phyloP scores from a whole-genome alignment of 2,888 invertebrate species.

The Sphaerophoria taeniata region DNA sequence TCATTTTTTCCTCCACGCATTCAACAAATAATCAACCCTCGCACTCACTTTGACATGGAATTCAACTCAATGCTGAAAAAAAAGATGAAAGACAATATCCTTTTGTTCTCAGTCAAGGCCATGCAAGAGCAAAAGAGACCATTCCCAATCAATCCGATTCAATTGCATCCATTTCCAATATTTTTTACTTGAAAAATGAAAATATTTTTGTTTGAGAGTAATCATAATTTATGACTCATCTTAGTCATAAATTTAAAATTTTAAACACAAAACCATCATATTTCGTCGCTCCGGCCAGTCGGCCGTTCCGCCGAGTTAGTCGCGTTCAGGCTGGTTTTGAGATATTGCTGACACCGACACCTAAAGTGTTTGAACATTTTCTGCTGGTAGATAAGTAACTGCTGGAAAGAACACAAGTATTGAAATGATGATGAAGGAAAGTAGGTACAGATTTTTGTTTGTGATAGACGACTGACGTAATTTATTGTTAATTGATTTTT shows the following conservation, averaged over 20 bases:
- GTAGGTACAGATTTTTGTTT: conserved; percentile 18
- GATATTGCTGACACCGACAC: conserved; percentile 50
- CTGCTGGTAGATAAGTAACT: conserved; percentile 24
- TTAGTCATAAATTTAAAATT: conserved; percentile 64
- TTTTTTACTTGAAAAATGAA: conserved; percentile 26
- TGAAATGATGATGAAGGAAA: conserved; percentile 6
- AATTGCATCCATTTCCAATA: conserved; percentile 66
- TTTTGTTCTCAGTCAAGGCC: not conserved
- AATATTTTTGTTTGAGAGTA: conserved; percentile 40
- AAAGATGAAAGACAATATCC: not conserved
- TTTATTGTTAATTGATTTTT: conserved; percentile 74
- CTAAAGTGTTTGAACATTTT: conserved; percentile 37
- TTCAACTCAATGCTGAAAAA: not conserved
- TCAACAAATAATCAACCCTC: not conserved
- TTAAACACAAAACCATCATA: conserved; percentile 55
- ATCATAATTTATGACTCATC: conserved; percentile 70
- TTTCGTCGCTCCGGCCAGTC: conserved; percentile 12
- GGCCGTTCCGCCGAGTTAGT: too few species aligned
- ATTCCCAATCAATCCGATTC: conserved; percentile 69
- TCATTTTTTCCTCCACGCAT: not conserved
- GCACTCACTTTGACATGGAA: conserved; percentile 8
- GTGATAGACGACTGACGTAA: conserved; percentile 72
- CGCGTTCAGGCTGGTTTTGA: conserved; percentile 33
- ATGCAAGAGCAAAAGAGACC: conserved; percentile 16
- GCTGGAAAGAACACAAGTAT: not conserved